Evolutionary conservation across 2,113 vertebrate species (phyloP), one percentile per base, ranked within the genome.

Genomic region (Bambusicola thoracicus): DNA sequence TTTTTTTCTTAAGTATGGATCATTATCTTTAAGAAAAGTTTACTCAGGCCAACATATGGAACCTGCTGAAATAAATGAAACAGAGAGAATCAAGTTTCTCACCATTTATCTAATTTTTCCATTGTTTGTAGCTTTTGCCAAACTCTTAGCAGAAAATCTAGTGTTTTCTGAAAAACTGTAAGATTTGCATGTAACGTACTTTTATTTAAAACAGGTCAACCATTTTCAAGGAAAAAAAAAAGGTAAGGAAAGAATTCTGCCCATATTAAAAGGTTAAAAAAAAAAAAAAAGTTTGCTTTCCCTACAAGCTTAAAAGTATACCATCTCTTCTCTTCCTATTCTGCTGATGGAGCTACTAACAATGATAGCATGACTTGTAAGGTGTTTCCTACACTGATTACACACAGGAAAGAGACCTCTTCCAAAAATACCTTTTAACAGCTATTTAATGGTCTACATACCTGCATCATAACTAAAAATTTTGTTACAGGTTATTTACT

Each of bases 31-130:
- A 48, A 76, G 4, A 59, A 43, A 73, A 1, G 0, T 44, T 51
- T 81, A 25, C 34, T 66, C 17, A 38, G 12, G n/a, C 3, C 16
- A 85, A 29, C 12, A 87, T 34, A 72, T 10, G 87, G 58, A 94
- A 10, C 5, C 10, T 46, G 44, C 1, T 49, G 21, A 79, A 87
- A 65, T 24, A 69, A 83, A 74, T 9, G 0, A 53, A 81, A 49
- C 3, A 16, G 14, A 12, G 24, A 13, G 6, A 70, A 72, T 16
- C n/a, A 19, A 1, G 1, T 6, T 41, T 73, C 22, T 44, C 2
- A 29, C 19, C 27, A 14, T 15, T 48, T 0, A 49, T 24, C 14
- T 61, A 0, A 13, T 68, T 65, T 95, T 78, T 43, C 5, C 17
- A 43, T 3, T 4, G 6, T 20, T 87, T 44, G 44, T 20, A 41